A percentile compares a stretch with the other conserved stretches of the same genome.
Conservation (phyloP, 2,797 vertebrate species). For the Melanotaenia parkinsoni region DNA sequence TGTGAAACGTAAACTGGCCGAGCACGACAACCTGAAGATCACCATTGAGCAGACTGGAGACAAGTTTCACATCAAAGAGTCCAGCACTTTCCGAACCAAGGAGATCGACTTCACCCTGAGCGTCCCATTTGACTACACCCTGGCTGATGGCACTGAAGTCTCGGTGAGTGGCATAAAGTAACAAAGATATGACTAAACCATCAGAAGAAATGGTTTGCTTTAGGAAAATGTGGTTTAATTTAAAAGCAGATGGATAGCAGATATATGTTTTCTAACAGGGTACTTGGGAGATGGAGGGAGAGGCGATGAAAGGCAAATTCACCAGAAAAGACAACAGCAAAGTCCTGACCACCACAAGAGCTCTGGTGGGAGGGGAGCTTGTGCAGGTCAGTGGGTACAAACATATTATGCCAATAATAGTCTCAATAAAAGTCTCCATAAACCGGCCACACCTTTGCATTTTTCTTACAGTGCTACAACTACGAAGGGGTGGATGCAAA, state of each 20-base stretch:
- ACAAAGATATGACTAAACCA: background rate
- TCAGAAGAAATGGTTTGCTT: background rate
- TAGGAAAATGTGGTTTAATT: slow-evolving; percentile 8
- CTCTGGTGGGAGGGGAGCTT: slow-evolving; percentile 85
- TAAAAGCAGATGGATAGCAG: background rate
- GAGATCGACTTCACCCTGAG: slow-evolving; percentile 91
- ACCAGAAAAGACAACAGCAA: slow-evolving; percentile 91
- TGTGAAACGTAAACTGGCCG: slow-evolving; percentile 92
- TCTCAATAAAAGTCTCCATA: background rate
- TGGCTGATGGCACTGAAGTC: slow-evolving; percentile 94
- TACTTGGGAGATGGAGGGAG: slow-evolving; percentile 86
- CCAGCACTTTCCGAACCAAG: slow-evolving; percentile 88
- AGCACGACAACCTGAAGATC: slow-evolving; percentile 93
- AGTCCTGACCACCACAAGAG: slow-evolving; percentile 81
- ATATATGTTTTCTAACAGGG: slow-evolving; percentile 78
- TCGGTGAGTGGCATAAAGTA: slow-evolving; percentile 62
- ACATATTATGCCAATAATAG: background rate
- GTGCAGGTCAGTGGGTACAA: slow-evolving; percentile 86
- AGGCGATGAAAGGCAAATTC: slow-evolving; percentile 86
- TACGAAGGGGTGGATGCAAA: slow-evolving; percentile 93
- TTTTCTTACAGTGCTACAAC: slow-evolving; percentile 82
- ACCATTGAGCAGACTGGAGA: slow-evolving; percentile 89
- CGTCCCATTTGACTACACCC: slow-evolving; percentile 85
- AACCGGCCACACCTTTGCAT: slow-evolving; percentile 1
- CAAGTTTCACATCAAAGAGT: slow-evolving; percentile 90